Conservation (phyloP, 2,113 vertebrate genomes). For the Microtus montanus region DNA sequence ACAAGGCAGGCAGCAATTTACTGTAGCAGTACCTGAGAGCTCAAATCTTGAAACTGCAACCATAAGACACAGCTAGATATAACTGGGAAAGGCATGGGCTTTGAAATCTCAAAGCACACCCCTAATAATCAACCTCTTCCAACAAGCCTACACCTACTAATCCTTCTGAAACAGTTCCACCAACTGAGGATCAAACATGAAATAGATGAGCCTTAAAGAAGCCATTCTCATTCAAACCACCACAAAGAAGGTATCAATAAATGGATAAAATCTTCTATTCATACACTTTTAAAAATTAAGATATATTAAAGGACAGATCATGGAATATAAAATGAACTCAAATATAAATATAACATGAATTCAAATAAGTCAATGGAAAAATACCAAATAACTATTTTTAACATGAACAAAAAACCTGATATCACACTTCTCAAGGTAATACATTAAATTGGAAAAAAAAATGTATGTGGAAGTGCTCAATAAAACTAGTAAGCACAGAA, state of each 20-base stretch:
- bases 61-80: neutral
- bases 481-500: neutral
- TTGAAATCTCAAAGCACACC: neutral
- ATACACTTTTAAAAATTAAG: neutral
- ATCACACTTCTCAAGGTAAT: neutral
- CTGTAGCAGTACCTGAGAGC: neutral
- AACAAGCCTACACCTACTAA: neutral
- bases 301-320: neutral
- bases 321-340: no score
- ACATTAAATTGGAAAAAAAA: neutral
- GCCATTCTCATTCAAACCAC: neutral
- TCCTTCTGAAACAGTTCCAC: neutral
- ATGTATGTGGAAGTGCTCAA: neutral
- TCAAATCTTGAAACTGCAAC: neutral
- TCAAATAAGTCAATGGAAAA: neutral
- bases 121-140: neutral
- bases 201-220: neutral
- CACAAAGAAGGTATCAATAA: neutral
- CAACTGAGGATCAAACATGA: neutral
- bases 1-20: neutral
- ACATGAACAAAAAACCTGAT: neutral
- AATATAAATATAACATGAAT: neutral
- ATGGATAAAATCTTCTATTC: neutral
- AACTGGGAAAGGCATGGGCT: neutral
- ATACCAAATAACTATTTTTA: neutral